phyloP scores from a whole-genome alignment of 2,797 vertebrate species.

The Gorsachius magnificus region DNA sequence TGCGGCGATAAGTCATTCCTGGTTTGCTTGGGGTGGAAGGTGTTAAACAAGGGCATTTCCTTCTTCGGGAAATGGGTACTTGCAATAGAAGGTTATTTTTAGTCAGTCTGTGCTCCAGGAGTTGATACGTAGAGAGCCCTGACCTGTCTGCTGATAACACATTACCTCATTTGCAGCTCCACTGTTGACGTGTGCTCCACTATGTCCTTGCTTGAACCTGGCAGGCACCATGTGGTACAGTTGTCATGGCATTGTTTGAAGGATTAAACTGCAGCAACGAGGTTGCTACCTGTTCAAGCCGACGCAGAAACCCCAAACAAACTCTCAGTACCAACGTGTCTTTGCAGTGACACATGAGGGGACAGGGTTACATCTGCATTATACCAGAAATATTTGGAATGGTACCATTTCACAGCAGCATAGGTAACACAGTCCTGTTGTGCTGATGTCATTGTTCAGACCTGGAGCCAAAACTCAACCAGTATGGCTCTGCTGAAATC shows the following conservation, averaged over 20 bases:
- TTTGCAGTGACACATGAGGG: rapidly evolving
- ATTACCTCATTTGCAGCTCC: conserved; percentile 71
- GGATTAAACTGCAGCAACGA: background rate
- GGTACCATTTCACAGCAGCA: rapidly evolving
- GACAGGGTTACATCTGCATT: background rate
- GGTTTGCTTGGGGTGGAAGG: conserved; percentile 19
- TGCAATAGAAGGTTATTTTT: conserved; percentile 75
- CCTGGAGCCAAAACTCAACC: background rate
- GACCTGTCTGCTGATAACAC: conserved; percentile 79
- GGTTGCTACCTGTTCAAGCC: background rate
- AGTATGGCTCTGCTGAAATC: background rate
- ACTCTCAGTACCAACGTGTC: background rate
- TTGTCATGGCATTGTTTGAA: conserved; percentile 31
- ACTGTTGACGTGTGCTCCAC: conserved; percentile 1
- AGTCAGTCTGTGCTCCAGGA: conserved; percentile 43
- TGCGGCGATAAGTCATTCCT: background rate
- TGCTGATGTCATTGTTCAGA: background rate
- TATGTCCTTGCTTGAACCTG: conserved; percentile 75
- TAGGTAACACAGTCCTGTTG: background rate
- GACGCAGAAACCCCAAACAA: background rate
- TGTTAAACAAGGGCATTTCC: conserved; percentile 33
- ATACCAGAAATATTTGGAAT: background rate
- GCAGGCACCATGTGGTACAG: conserved; percentile 6
- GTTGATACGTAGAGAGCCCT: conserved; percentile 65
- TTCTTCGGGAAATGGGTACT: conserved; percentile 75